Percentiles rank a stretch among this genome's conserved stretches.
Conservation (phyloP, 2,113 vertebrate species). For the Pseudopodoces humilis region DNA sequence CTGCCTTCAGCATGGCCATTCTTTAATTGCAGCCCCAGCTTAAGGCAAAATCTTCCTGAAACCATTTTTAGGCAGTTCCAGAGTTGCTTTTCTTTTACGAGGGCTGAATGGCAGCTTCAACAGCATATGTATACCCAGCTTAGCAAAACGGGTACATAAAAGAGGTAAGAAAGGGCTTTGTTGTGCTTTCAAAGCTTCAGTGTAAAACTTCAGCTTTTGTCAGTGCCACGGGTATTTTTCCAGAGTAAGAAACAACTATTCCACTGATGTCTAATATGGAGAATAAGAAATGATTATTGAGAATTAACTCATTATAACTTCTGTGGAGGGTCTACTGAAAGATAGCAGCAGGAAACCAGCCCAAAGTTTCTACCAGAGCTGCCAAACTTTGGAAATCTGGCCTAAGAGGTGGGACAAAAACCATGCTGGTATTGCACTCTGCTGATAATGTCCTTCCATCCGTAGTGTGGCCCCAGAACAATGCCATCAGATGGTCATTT, state of each 20-base stretch:
- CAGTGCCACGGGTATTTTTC: neutral
- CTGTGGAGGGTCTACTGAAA: neutral
- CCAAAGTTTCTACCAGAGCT: neutral
- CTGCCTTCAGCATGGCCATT: neutral
- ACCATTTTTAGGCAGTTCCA: neutral
- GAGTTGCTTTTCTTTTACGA: neutral
- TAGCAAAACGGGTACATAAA: neutral
- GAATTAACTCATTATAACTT: neutral
- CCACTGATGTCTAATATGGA: neutral
- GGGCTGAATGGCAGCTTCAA: neutral
- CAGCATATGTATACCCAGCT: neutral
- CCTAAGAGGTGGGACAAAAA: conserved; percentile 4
- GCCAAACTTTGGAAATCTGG: conserved; percentile 11
- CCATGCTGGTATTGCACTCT: neutral
- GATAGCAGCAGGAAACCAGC: neutral
- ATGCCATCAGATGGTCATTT: neutral
- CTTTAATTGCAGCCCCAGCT: conserved; percentile 5
- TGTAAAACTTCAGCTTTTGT: neutral
- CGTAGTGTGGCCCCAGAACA: neutral
- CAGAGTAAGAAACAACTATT: neutral
- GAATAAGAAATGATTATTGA: neutral
- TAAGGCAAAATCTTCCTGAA: neutral
- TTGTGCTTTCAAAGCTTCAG: neutral
- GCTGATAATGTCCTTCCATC: neutral
- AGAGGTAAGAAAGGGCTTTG: neutral